Conservation (phyloP, 2,888 invertebrate genomes). For the Ethmia dodecea region DNA sequence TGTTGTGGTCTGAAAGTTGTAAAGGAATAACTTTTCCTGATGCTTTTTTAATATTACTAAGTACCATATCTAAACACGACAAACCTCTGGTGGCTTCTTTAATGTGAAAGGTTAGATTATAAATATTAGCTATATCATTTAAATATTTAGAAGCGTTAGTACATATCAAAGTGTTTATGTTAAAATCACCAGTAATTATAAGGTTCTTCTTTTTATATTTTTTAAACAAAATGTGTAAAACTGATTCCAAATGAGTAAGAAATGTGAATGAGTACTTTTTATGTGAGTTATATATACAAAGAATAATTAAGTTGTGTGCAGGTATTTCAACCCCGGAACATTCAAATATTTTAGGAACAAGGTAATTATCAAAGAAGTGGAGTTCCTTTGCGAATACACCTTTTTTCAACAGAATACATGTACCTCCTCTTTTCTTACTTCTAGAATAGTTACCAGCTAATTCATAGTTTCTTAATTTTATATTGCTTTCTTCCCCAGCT, state of each 20-base stretch:
- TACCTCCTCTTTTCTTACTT: neutral
- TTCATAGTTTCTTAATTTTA: no score
- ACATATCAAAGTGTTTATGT: neutral
- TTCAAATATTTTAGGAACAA: neutral
- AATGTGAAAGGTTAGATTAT: neutral
- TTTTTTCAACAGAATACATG: neutral
- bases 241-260: neutral
- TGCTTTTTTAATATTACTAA: no score
- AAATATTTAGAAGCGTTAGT: neutral
- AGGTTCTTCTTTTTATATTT: neutral
- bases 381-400: neutral
- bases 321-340: neutral
- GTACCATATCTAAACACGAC: neutral
- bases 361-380: neutral
- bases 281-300: neutral
- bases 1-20: neutral
- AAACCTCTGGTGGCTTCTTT: neutral
- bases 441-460: neutral
- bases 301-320: neutral
- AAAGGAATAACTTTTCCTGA: neutral
- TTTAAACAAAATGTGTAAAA: neutral
- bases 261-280: neutral
- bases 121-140: neutral
- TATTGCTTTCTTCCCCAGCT: no score
- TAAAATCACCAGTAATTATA: neutral